Evolutionary conservation across 1,140 invertebrate genomes (phyloP), one percentile per base, ranked within the genome.

Genomic region (Hydropsyche tenuis): DNA sequence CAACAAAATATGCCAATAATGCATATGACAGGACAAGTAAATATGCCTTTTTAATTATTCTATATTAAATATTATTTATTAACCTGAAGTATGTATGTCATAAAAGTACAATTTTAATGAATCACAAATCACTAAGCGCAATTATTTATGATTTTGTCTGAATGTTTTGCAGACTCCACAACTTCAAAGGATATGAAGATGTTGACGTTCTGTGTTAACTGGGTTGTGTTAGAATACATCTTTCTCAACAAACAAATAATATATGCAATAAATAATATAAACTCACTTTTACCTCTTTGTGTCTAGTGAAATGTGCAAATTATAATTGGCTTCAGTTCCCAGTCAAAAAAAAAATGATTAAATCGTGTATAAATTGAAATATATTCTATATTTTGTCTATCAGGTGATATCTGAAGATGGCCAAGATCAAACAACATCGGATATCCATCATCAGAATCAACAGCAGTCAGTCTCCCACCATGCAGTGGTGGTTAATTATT

Each of bases 1-100:
- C 75, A 69, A 62, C 75, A 72, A 22, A 72, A 71, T 23, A 65
- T 70, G 25, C 64, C 70, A 3, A 53, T 77, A 25, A 75, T 77
- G 73, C 76, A 77, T 65, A 77, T 77, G 73, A 68, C 76, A 11
- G 71, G 73, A 75, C 76, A 75, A 71, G 76, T 77, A 48, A 37
- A 73, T 53, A 53, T 30, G 14, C 12, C 12, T 43, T 43, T 48
- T 16, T 37, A 37, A 37, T 48, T 48, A 48, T n/a, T 48, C 37
- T 43, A n/a, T 3, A 48, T 48, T 48, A 43, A 43, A 43, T n/a
- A n/a, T n/a, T n/a, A n/a, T n/a, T n/a, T n/a, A n/a, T n/a, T n/a
- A n/a, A n/a, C n/a, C n/a, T n/a, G n/a, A n/a, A n/a, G n/a, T n/a
- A n/a, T n/a, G n/a, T n/a, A n/a, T n/a, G n/a, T n/a, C n/a, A n/a